Base-by-base conservation (phyloP, 1,140 invertebrate species). In the Drosophila carrolli region DNA sequence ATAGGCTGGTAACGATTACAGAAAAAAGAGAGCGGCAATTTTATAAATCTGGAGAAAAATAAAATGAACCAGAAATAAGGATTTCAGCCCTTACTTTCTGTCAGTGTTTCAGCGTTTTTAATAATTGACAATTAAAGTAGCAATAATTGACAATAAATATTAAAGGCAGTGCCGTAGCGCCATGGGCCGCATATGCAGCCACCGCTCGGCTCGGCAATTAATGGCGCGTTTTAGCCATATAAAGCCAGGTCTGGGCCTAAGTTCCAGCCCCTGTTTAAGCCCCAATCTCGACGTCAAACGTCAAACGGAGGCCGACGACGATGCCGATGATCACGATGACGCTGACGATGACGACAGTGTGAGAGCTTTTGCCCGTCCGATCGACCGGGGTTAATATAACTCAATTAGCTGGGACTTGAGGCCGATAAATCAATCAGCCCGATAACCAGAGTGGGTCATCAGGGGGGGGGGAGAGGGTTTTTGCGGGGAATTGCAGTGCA, bases 81-180 rank as follows among this genome's bases (percentile, higher is more conserved):
- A 23, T 23, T 23, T 23, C 19, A 23, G 0, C 32, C n/a, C 14
- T 5, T 10, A 6, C 2, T 40, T 67, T 68, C 27, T 71, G 35
- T n/a, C 55, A 35, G 56, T 65, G 50, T 50, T 27, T 23, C 53
- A 59, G 67, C 57, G 56, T 83, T 83, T 78, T 88, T 88, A 88
- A 89, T 88, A 88, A 88, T 88, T 88, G 83, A 89, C 83, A 88
- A 89, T 88, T 83, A 88, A 86, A 80, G 65, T 84, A 80, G 70
- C 83, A 89, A 88, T 88, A 88, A 88, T 88, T 88, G 83, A 89
- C 83, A 88, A 88, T 89, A 89, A 80, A 89, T 88, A 80, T 88
- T 83, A 83, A 83, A 89, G 65, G 78, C 83, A 29, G 57, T 50
- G 70, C 29, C 23, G 56, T 1, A 61, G 61, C 65, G 65, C 65